Percentiles rank a stretch among this genome's conserved stretches.
These are phyloP conservation scores for Beroe forskalii DNA, from an alignment of 37 sponge, comb jelly and placozoan species.

Conservation along the genomic window DNA sequence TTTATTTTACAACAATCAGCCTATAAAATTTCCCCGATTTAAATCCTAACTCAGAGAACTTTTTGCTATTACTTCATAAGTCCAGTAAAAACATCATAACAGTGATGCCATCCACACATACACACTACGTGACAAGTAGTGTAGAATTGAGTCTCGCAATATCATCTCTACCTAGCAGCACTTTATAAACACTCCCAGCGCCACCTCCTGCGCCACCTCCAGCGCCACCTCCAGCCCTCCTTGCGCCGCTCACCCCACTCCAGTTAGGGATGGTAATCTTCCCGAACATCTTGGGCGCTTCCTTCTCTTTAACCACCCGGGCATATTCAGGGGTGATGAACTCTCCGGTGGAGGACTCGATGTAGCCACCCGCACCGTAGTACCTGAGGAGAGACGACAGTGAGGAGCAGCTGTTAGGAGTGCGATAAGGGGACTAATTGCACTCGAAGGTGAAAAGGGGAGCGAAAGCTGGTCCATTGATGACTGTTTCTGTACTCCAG, in stretches of 20 bases:
- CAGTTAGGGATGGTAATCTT: constrained; percentile 40
- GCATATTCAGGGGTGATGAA: constrained; percentile 50
- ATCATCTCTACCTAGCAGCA: constrained; percentile 8
- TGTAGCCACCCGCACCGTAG: constrained; percentile 43
- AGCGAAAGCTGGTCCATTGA: too few relatives aligned
- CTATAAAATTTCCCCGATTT: too few relatives aligned
- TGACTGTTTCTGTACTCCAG: too few relatives aligned
- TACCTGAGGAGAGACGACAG: background rate
- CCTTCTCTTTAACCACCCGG: constrained; percentile 38
- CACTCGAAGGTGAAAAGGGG: too few relatives aligned
- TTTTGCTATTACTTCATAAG: too few relatives aligned
- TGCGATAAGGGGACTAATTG: too few relatives aligned
- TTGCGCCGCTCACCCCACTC: background rate
- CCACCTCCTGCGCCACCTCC: background rate
- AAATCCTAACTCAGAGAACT: too few relatives aligned
- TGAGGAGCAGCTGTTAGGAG: too few relatives aligned
- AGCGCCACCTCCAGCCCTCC: background rate
- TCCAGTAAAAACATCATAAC: too few relatives aligned
- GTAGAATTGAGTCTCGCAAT: constrained; percentile 8
- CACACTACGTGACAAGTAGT: background rate
- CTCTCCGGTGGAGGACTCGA: constrained; percentile 12
- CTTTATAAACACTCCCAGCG: background rate
- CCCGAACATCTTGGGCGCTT: constrained; percentile 8
- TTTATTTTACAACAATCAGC: too few relatives aligned
- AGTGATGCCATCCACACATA: too few relatives aligned